Evolutionary conservation across 2,113 vertebrate species (phyloP), one percentile per base, ranked within the genome.

Genomic region (Podarcis cretensis): DNA sequence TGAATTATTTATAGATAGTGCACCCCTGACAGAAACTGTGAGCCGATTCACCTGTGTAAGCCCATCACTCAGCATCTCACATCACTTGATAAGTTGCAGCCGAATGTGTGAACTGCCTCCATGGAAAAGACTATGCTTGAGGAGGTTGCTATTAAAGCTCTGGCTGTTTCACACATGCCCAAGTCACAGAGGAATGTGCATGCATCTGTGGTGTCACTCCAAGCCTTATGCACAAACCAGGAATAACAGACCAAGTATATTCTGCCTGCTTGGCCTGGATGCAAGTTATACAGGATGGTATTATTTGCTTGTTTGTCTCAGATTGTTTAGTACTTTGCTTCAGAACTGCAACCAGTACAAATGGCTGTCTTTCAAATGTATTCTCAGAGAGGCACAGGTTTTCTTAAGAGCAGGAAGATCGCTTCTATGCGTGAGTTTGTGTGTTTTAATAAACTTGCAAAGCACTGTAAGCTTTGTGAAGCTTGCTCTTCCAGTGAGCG

Each of bases 191-290:
- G 69, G 54, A 9, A 66, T 30, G 27, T 73, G 35, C 18, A n/a
- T 30, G 27, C 48, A 27, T 73, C 57, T 71, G 48, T 12, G 32
- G 4, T 73, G 32, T 63, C 32, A 63, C 40, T n/a, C 32, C 54
- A 57, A 54, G 14, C 40, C 65, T 84, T 83, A 30, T 25, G 16
- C 35, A 57, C 81, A 86, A 94, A 91, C 75, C 81, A 74, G 87
- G 85, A 66, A 68, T 57, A 87, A n/a, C 77, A 80, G 57, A 89
- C 27, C 73, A 85, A 54, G 84, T 87, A 86, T 69, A 83, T 18
- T 84, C 85, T 76, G 89, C 40, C 21, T 32, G 54, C 66, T 14
- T 92, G 73, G 87, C 85, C 87, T 25, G n/a, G 27, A 25, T 23
- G 57, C 43, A 71, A 73, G 48, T 66, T 37, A 37, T 63, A 71